A percentile compares a stretch with the other conserved stretches of the same genome.
Conservation (phyloP, 2,888 invertebrate genomes). For the Taphrorychus bicolor region DNA sequence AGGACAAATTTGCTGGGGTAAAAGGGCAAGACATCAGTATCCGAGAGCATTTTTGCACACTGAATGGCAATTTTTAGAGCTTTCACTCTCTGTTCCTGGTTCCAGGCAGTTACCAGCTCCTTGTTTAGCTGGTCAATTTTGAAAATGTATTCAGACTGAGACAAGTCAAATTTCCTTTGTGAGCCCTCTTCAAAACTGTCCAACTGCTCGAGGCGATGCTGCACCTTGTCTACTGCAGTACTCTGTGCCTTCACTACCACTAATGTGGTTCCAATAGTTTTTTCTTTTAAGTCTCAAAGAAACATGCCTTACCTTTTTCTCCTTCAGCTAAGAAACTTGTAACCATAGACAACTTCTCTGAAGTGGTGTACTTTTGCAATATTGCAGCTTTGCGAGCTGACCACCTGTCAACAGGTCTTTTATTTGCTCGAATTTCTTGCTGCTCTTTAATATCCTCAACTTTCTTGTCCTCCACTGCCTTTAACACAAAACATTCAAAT, state of each 20-base stretch:
- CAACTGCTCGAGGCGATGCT: slow-evolving; percentile 89
- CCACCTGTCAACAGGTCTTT: slow-evolving; percentile 73
- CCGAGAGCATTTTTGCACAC: slow-evolving; percentile 91
- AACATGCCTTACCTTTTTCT: slow-evolving; percentile 65
- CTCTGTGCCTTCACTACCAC: slow-evolving; percentile 83
- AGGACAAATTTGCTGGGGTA: slow-evolving; percentile 98
- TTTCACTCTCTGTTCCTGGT: slow-evolving; percentile 92
- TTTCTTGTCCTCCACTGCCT: no score
- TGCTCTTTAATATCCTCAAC: not conserved
- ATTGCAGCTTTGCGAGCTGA: slow-evolving; percentile 75
- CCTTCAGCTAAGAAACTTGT: slow-evolving; percentile 86
- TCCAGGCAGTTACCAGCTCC: slow-evolving; percentile 92
- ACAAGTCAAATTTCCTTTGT: slow-evolving; percentile 85
- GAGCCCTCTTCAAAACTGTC: slow-evolving; percentile 94
- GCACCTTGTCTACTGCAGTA: slow-evolving; percentile 84
- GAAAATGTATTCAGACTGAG: slow-evolving; percentile 76
- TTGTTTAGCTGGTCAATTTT: slow-evolving; percentile 52
- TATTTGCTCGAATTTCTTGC: not conserved
- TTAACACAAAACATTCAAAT: no score
- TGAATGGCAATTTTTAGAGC: slow-evolving; percentile 97
- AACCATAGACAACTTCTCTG: slow-evolving; percentile 89
- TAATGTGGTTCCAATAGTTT: no score
- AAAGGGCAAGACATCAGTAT: slow-evolving; percentile 89
- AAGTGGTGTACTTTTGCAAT: slow-evolving; percentile 89
- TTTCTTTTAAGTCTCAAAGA: no score